A percentile compares a stretch with the other conserved stretches of the same genome.
Evolutionary conservation across 2,888 invertebrate species (phyloP).

Genomic region (Drosophila nigritarsus): DNA sequence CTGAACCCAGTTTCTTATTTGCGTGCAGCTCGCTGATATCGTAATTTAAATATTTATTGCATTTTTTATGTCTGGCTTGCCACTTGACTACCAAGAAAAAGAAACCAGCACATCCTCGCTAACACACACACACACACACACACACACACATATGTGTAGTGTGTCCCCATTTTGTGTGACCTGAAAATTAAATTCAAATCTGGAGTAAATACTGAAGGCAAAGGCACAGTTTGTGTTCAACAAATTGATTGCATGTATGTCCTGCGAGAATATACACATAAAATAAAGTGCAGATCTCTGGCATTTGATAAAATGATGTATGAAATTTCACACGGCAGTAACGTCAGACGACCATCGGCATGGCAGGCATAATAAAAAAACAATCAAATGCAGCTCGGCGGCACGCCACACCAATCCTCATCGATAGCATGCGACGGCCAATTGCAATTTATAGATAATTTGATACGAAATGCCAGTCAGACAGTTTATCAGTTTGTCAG

Average conservation of each 20-base stretch:
- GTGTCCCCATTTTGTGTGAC: slow-evolving; percentile 69
- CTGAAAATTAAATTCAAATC: slow-evolving; percentile 81
- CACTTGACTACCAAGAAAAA: slow-evolving; percentile 53
- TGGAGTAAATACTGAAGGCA: slow-evolving; percentile 61
- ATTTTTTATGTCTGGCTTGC: slow-evolving; percentile 72
- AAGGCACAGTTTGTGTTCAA: no score
- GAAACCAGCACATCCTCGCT: slow-evolving; percentile 39
- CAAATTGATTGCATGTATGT: slow-evolving; percentile 71
- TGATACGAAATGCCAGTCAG: slow-evolving; percentile 62
- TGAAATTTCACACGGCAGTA: slow-evolving; percentile 58
- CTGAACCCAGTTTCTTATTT: slow-evolving; percentile 65
- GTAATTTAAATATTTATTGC: slow-evolving; percentile 78
- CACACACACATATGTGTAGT: slow-evolving; percentile 15
- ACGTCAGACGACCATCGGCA: background rate
- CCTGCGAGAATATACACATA: slow-evolving; percentile 14
- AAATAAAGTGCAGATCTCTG: slow-evolving; percentile 27
- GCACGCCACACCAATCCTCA: slow-evolving; percentile 49
- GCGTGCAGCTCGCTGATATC: slow-evolving; percentile 73
- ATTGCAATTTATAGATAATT: slow-evolving; percentile 75
- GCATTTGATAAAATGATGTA: slow-evolving; percentile 51
- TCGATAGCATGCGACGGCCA: slow-evolving; percentile 64
- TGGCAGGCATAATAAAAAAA: slow-evolving; percentile 35
- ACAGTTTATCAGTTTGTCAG: slow-evolving; percentile 23
- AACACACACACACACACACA: slow-evolving; percentile 20
- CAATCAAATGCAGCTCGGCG: slow-evolving; percentile 62